Base-by-base conservation (phyloP, 1,140 invertebrate species). In the Apis dorsata region DNA sequence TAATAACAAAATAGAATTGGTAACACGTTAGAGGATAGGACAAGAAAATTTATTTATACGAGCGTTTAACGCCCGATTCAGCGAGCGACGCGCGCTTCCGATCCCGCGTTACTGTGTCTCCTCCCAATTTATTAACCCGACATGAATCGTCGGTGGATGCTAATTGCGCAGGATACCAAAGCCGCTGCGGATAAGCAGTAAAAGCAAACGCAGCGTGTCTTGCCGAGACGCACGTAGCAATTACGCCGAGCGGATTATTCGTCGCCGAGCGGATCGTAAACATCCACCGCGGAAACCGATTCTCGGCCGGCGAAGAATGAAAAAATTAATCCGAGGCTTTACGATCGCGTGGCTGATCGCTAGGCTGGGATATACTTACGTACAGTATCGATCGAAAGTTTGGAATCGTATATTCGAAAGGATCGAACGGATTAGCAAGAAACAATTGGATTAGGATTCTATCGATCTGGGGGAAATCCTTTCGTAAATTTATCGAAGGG, bases 221-320 rank as follows among this genome's bases (percentile, higher is more conserved):
- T 51, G 68, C 68, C 44, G 44, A 19, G 44, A 69, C 68, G 68
- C 68, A 53, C 68, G 68, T 70, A 70, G 68, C 68, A 70, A 70
- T 70, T 70, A 70, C 68, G 13, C 7, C 68, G 44, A 44, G 68
- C n/a, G 68, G 68, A 70, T 51, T 51, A 51, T 70, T 51, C 49
- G 68, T 70, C 44, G 68, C 21, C 68, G n/a, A 49, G 13, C 68
- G 49, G 68, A 44, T 70, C 68, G 49, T 70, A 70, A 70, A 70
- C 49, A 49, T 70, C 68, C 68, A 17, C n/a, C 44, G 21, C 12
- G 68, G 68, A 70, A 70, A 70, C 21, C 51, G 49, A 21, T 70
- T 53, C 49, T 0, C 49, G 66, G 15, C 49, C 15, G 60, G 49
- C 13, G 68, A 70, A 51, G 34, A 69, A 51, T 69, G 44, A 19